Percentiles rank a stretch among this genome's conserved stretches.
Evolutionary conservation across 2,113 vertebrate species (phyloP).

Genomic region (Prietella phreatophila): DNA sequence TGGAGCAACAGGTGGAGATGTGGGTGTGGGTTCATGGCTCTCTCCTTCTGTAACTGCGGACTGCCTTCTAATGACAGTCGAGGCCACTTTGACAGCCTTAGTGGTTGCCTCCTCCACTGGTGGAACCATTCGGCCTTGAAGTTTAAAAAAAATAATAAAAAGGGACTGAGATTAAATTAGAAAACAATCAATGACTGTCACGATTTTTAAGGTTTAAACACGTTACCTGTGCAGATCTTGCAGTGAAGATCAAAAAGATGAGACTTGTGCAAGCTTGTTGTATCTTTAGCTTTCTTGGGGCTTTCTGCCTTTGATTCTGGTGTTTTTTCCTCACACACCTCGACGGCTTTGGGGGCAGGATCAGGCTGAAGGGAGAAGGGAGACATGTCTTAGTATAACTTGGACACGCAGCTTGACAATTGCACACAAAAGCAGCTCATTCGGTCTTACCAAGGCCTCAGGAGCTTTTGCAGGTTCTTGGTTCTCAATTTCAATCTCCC

Average conservation of each 20-base stretch:
- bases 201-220: not conserved
- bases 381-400: not conserved
- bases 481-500: slow-evolving; percentile 98
- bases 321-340: slow-evolving; percentile 76
- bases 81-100: slow-evolving; percentile 89
- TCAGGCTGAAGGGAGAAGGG: slow-evolving; percentile 65
- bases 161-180: not conserved
- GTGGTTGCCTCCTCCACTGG: slow-evolving; percentile 81
- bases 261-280: slow-evolving; percentile 90
- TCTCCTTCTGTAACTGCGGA: slow-evolving; percentile 84
- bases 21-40: slow-evolving; percentile 66
- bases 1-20: slow-evolving; percentile 59
- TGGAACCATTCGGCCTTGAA: slow-evolving; percentile 89
- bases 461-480: slow-evolving; percentile 88
- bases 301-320: slow-evolving; percentile 76
- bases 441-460: slow-evolving; percentile 76
- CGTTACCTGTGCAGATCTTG: slow-evolving; percentile 97
- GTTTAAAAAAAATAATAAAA: not conserved
- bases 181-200: not conserved
- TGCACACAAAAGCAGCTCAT: not conserved
- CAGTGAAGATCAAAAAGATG: slow-evolving; percentile 97
- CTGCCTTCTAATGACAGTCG: slow-evolving; percentile 84
- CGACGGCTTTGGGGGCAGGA: slow-evolving; percentile 69
- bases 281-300: slow-evolving; percentile 75
- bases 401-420: not conserved